These are phyloP conservation scores for Hylaeus anthracinus DNA, from an alignment of 1,140 invertebrate species.

Conservation along the genomic window DNA sequence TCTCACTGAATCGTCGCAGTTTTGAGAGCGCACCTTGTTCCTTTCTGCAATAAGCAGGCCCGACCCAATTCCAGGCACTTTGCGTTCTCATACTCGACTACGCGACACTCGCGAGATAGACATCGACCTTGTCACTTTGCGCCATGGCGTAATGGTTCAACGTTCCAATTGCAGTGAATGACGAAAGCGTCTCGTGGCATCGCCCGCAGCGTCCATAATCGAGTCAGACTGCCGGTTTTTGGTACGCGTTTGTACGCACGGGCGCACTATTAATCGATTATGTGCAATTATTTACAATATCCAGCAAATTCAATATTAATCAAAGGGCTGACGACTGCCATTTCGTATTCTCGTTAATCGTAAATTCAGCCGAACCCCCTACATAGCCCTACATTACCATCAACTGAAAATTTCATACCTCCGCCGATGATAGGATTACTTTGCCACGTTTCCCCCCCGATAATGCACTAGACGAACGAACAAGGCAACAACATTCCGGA, in stretches of 20 bases:
- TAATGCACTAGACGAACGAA: neutral
- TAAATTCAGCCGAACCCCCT: constrained; percentile 25
- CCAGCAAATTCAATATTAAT: constrained; percentile 47
- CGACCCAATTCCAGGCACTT: too few relatives aligned
- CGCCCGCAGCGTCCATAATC: constrained; percentile 34
- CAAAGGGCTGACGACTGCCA: constrained; percentile 46
- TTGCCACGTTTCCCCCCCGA: neutral
- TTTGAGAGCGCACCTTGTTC: too few relatives aligned
- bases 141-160: neutral
- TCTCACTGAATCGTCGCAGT: too few relatives aligned
- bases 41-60: too few relatives aligned
- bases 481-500: neutral
- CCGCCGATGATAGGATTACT: constrained; percentile 22
- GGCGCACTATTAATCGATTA: constrained; percentile 41
- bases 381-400: constrained; percentile 19
- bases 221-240: constrained; percentile 31
- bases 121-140: too few relatives aligned
- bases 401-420: constrained; percentile 22
- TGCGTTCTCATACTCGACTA: too few relatives aligned
- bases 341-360: constrained; percentile 46
- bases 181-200: constrained; percentile 11
- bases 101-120: too few relatives aligned
- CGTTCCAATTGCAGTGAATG: constrained; percentile 15
- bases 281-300: constrained; percentile 51
- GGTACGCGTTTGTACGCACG: constrained; percentile 22